Conservation (phyloP, 2,888 invertebrate genomes). For the Lithodes maja region DNA sequence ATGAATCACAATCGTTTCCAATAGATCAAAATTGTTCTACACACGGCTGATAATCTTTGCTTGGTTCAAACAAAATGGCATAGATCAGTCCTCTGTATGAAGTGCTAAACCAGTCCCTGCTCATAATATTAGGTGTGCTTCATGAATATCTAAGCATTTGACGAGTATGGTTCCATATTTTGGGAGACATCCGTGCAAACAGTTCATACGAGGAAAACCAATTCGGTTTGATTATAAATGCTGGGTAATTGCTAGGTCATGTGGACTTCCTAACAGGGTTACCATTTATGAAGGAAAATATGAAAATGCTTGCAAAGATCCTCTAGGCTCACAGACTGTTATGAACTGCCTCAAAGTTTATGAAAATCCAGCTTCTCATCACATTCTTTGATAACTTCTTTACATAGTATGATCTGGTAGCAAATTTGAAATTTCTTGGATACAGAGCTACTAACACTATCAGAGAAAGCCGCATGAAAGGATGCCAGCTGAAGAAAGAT, state of each 20-base stretch:
- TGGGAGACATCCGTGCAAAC: slow-evolving; percentile 28
- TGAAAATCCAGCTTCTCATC: neutral
- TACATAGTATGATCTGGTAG: slow-evolving; percentile 18
- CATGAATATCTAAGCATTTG: slow-evolving; percentile 20
- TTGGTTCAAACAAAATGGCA: slow-evolving; percentile 15
- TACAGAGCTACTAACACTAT: slow-evolving; percentile 22
- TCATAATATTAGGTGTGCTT: slow-evolving; percentile 32
- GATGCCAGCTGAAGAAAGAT: neutral
- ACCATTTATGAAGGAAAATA: slow-evolving; percentile 6
- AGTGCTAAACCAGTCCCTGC: slow-evolving; percentile 17
- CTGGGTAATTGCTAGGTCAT: slow-evolving; percentile 21
- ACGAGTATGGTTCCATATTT: slow-evolving; percentile 23
- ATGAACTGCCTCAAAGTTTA: slow-evolving; percentile 13
- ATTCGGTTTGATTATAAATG: slow-evolving; percentile 21
- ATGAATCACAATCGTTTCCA: too few relatives aligned
- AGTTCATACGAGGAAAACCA: slow-evolving; percentile 25
- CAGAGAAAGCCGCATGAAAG: slow-evolving; percentile 11
- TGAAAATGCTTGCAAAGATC: neutral
- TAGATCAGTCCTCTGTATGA: slow-evolving; percentile 22
- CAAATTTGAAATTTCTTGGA: neutral
- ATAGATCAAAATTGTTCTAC: too few relatives aligned
- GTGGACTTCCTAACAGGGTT: slow-evolving; percentile 26
- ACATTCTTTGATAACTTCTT: slow-evolving; percentile 19
- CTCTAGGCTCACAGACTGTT: slow-evolving; percentile 13
- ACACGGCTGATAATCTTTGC: neutral